Evolutionary conservation across 1,140 invertebrate genomes (phyloP).

Genomic region (Sycobia sp.): DNA sequence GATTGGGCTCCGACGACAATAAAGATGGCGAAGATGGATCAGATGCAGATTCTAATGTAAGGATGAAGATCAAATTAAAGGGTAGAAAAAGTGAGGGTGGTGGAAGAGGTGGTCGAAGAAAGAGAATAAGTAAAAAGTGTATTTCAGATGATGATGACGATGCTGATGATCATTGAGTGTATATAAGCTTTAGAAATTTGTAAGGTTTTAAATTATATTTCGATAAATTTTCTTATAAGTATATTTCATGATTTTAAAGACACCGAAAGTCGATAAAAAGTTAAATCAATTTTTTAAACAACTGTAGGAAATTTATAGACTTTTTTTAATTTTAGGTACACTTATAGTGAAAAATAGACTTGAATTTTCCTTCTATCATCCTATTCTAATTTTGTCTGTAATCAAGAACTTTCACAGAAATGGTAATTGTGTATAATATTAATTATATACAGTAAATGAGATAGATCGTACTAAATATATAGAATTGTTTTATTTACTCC

Average conservation of each 20-base stretch:
- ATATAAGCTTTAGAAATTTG: constrained; percentile 38
- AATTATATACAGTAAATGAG: constrained; percentile 39
- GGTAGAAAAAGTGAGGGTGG: constrained; percentile 57
- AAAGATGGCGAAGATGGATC: constrained; percentile 61
- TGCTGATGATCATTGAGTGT: constrained; percentile 54
- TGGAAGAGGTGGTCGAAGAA: constrained; percentile 61
- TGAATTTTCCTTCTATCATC: constrained; percentile 35
- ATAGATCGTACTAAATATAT: constrained; percentile 38
- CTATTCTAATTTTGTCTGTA: constrained; percentile 37
- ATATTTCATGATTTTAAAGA: constrained; percentile 37
- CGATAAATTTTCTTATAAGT: constrained; percentile 38
- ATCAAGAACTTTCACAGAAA: constrained; percentile 37
- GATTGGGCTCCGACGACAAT: constrained; percentile 63
- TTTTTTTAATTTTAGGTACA: constrained; percentile 38
- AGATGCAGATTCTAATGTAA: constrained; percentile 67
- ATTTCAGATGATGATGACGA: constrained; percentile 81
- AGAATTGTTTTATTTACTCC: constrained; percentile 28
- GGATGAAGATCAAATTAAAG: constrained; percentile 71
- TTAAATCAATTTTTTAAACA: constrained; percentile 39
- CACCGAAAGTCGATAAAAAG: constrained; percentile 38
- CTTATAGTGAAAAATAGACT: constrained; percentile 37
- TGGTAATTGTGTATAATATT: constrained; percentile 38
- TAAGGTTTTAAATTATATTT: constrained; percentile 39
- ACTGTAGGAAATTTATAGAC: constrained; percentile 37
- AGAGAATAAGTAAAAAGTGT: constrained; percentile 72